Evolutionary conservation across 2,888 invertebrate species (phyloP).

Genomic region (Athalia circularis): DNA sequence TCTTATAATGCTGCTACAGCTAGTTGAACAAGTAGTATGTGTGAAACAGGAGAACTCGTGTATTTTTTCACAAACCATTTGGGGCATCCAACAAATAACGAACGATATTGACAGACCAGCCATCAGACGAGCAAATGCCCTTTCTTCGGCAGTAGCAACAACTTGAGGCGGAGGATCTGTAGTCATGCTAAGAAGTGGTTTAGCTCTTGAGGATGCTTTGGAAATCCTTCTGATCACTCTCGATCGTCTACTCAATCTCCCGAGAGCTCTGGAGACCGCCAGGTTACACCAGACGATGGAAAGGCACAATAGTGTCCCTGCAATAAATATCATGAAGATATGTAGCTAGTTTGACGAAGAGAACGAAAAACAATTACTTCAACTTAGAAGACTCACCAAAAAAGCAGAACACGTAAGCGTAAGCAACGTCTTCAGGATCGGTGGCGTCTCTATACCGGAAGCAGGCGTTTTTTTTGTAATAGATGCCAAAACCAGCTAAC

Average conservation of each 20-base stretch:
- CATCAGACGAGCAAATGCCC: conserved; percentile 91
- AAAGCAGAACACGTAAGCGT: conserved; percentile 85
- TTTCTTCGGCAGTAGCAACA: conserved; percentile 84
- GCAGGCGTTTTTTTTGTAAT: conserved; percentile 78
- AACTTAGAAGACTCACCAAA: conserved; percentile 80
- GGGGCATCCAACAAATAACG: conserved; percentile 91
- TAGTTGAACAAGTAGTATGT: too few relatives aligned
- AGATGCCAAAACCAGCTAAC: conserved; percentile 84
- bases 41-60: background rate
- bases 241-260: conserved; percentile 75
- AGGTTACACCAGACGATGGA: conserved; percentile 89
- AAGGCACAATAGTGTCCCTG: conserved; percentile 83
- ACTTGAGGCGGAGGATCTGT: conserved; percentile 62
- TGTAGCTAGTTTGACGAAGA: too few relatives aligned
- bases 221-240: conserved; percentile 67
- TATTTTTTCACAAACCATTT: conserved; percentile 80
- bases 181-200: conserved; percentile 62
- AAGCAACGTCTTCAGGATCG: conserved; percentile 80
- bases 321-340: conserved; percentile 46
- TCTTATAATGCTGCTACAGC: too few relatives aligned
- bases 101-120: conserved; percentile 88
- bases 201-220: conserved; percentile 67
- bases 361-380: background rate
- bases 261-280: conserved; percentile 86
- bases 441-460: conserved; percentile 84